Conservation (phyloP, 2,113 vertebrate genomes). For the Jacana jacana region DNA sequence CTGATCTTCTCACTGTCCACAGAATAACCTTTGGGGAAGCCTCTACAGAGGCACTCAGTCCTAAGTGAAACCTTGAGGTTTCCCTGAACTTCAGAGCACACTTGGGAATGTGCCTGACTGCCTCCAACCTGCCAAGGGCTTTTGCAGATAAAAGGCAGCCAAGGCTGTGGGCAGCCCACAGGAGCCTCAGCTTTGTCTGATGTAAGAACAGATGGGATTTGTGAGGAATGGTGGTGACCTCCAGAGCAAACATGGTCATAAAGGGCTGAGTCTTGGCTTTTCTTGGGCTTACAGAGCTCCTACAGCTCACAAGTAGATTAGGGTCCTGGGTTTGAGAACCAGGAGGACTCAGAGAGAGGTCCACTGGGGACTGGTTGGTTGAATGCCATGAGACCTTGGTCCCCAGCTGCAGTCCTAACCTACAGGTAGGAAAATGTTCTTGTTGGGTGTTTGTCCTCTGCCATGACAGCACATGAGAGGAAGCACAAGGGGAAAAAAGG, state of each 20-base stretch:
- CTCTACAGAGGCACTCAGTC: not conserved
- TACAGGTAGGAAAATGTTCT: not conserved
- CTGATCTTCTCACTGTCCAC: not conserved
- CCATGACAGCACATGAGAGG: not conserved
- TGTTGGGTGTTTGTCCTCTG: not conserved
- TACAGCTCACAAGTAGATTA: not conserved
- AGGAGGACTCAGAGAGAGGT: not conserved
- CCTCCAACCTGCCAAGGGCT: not conserved
- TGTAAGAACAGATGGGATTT: not conserved
- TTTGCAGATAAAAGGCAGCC: not conserved
- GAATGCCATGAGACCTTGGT: not conserved
- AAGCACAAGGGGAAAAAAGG: not conserved
- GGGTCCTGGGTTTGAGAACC: not conserved
- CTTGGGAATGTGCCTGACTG: not conserved
- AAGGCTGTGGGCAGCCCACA: not conserved
- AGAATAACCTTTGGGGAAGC: not conserved
- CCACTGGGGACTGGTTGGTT: not conserved
- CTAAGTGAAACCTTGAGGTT: not conserved
- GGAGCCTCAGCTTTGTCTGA: not conserved
- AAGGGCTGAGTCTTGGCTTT: not conserved
- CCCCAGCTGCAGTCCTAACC: not conserved
- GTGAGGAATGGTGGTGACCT: not conserved
- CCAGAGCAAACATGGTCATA: not conserved
- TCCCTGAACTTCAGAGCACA: not conserved
- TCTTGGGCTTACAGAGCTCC: not conserved